Evolutionary conservation across 2,113 vertebrate genomes (phyloP), one percentile per base, ranked within the genome.

Genomic region (Empidonax traillii): DNA sequence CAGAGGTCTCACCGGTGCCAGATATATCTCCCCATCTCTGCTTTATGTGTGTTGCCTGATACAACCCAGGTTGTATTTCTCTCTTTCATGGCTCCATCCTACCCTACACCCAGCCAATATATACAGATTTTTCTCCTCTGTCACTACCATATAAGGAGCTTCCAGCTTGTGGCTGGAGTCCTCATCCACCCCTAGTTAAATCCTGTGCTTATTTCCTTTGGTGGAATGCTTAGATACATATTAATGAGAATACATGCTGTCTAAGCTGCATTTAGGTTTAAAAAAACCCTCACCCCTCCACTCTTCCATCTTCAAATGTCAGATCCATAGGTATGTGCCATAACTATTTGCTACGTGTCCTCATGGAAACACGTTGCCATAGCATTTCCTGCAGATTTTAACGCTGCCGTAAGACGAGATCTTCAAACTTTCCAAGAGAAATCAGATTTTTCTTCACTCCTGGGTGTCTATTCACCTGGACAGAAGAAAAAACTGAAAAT

Each of bases 311-410:
- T 95, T 92, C 53, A 88, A 55, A 90, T 94, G 52, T 85, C 96
- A 89, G 31, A 89, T 85, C 77, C 65, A 52, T 88, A 94, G 95
- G 93, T 96, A 92, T 88, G 44, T 89, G 72, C 90, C 85, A 28
- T 88, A 81, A 82, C 61, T 90, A 12, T 95, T 96, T 59, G 77
- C 90, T 80, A 0, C 21, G 6, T 95, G 93, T 96, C 92, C 91
- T 96, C 97, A 92, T 97, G 95, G 94, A 94, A 96, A 96, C 96
- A 95, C 49, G 87, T 97, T 97, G 95, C 97, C 95, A 96, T 97
- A 97, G 97, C 94, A 96, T 92, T 97, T 96, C 79, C 71, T 97
- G 83, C 68, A 73, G 88, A 51, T 90, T 91, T 90, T 88, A 95
- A 71, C 84, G 84, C 86, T 97, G 75, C 69, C 81, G 81, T 95